phyloP scores from a whole-genome alignment of 1,140 invertebrate species.

The Harlomillsia oculata region DNA sequence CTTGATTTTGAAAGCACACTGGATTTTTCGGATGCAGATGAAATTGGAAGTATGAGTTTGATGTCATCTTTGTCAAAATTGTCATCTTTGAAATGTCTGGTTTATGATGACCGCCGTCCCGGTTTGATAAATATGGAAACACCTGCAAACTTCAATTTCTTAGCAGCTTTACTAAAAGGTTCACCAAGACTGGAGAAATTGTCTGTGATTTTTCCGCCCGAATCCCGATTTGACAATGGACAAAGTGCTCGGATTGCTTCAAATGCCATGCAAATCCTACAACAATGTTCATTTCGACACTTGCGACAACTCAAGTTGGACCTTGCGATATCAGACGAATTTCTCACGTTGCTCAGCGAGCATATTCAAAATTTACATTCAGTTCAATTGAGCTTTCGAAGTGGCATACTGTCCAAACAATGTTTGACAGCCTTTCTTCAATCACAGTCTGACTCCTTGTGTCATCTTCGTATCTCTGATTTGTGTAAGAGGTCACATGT shows the following conservation, averaged over 20 bases:
- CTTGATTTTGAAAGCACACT: conserved; percentile 3
- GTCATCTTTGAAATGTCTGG: conserved; percentile 5
- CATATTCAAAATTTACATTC: too few species aligned
- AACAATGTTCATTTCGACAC: too few species aligned
- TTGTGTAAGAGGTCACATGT: not conserved
- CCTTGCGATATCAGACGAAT: too few species aligned
- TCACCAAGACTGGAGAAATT: conserved; percentile 8
- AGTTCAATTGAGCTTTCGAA: too few species aligned
- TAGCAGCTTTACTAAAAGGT: conserved; percentile 5
- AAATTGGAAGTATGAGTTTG: not conserved
- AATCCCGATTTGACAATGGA: conserved; percentile 7
- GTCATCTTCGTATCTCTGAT: not conserved
- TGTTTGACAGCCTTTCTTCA: not conserved
- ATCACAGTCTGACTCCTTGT: not conserved
- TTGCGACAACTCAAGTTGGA: too few species aligned
- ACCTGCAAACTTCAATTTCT: not conserved
- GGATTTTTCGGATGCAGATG: not conserved
- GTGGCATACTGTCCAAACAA: too few species aligned
- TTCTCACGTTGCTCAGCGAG: too few species aligned
- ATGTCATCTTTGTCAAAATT: too few species aligned
- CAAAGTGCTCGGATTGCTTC: too few species aligned
- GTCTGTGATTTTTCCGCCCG: conserved; percentile 10
- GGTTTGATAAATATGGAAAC: not conserved
- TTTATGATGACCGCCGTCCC: conserved; percentile 17
- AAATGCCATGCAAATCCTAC: too few species aligned